phyloP scores from a whole-genome alignment of 2,113 vertebrate species.

The Argyrosomus japonicus region DNA sequence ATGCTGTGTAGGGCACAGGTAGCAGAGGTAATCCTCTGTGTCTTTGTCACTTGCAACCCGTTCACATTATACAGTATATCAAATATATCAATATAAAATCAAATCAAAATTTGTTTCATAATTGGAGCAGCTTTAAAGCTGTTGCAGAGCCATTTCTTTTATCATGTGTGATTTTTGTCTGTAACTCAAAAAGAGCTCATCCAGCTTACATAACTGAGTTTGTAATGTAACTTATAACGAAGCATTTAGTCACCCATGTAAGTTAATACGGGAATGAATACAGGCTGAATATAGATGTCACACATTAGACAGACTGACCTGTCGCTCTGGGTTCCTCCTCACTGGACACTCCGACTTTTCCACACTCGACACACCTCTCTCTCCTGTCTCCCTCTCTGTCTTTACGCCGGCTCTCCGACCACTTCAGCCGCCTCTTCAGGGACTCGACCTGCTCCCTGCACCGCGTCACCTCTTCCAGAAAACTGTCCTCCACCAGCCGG shows the following conservation, averaged over 20 bases:
- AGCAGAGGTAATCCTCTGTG: too few relatives aligned
- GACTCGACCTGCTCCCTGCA: conserved; percentile 83
- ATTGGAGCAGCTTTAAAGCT: not conserved
- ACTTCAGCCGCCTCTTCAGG: conserved; percentile 79
- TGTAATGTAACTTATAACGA: not conserved
- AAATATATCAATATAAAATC: too few relatives aligned
- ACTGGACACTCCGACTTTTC: conserved; percentile 33
- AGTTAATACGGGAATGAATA: not conserved
- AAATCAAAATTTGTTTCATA: not conserved
- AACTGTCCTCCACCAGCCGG: conserved; percentile 84
- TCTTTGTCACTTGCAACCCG: too few relatives aligned
- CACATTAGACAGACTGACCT: conserved; percentile 49
- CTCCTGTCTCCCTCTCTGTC: conserved; percentile 62
- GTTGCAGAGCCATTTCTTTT: not conserved
- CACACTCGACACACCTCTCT: conserved; percentile 73
- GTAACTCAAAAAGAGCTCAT: not conserved
- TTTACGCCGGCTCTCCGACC: conserved; percentile 73
- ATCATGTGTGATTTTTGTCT: too few relatives aligned
- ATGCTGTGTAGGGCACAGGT: too few relatives aligned
- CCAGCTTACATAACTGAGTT: not conserved
- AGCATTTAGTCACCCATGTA: not conserved
- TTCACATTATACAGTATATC: too few relatives aligned
- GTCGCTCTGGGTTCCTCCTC: conserved; percentile 8
- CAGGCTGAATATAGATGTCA: too few relatives aligned
- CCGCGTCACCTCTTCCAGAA: conserved; percentile 81